These are phyloP conservation scores for Pantherophis vulpinus DNA, from an alignment of 2,797 vertebrate species.

Conservation along the genomic window DNA sequence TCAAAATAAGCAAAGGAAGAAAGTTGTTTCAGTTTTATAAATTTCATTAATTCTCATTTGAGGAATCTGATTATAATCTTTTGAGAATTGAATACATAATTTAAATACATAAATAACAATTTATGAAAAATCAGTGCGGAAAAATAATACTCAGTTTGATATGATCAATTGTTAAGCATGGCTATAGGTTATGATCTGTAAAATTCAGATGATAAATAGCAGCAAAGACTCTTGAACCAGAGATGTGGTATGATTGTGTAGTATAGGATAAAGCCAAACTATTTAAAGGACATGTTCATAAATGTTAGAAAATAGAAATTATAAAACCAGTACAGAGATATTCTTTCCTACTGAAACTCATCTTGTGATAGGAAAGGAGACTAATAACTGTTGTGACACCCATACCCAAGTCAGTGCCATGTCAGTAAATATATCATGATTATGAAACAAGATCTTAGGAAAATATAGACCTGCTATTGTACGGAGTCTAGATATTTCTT, in stretches of 20 bases:
- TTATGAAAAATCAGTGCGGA: not conserved
- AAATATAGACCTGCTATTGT: not conserved
- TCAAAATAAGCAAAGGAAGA: conserved; percentile 15
- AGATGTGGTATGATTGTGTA: not conserved
- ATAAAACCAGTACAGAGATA: not conserved
- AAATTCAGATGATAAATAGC: not conserved
- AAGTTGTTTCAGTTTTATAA: conserved; percentile 40
- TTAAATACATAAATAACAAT: not conserved
- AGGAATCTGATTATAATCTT: not conserved
- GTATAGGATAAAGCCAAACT: not conserved
- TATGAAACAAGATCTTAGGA: not conserved
- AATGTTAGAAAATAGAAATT: not conserved
- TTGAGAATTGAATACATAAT: not conserved
- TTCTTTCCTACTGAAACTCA: not conserved
- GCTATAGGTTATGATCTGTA: not conserved
- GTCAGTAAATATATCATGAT: not conserved
- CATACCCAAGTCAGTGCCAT: not conserved
- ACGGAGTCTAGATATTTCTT: not conserved
- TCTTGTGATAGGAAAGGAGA: not conserved
- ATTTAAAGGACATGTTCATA: not conserved
- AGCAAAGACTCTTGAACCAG: not conserved
- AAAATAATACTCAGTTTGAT: conserved; percentile 4
- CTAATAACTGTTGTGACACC: not conserved
- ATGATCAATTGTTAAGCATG: not conserved
- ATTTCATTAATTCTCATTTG: conserved; percentile 46